Evolutionary conservation across 2,888 invertebrate species (phyloP), one percentile per base, ranked within the genome.

Genomic region (Ophion obscuratus): DNA sequence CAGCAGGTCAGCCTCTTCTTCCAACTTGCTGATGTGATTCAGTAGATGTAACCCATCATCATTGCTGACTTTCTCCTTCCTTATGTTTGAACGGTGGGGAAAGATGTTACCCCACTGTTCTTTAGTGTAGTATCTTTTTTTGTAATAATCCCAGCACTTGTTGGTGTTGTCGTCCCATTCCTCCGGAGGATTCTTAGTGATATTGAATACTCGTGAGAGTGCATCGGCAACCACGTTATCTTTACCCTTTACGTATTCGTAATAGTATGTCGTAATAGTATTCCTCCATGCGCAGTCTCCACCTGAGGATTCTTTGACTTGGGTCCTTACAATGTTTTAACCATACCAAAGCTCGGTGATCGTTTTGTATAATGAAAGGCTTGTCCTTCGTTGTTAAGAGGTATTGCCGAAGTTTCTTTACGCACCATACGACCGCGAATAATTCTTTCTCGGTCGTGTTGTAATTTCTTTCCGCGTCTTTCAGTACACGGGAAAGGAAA

Each of bases 281-380:
- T 81, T 91, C 91, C 83, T 90, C 89, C 40, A 92, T 71, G 78
- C 83, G 83, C 11, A 92, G 71, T 31, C 89, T 76, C 91, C 91
- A 75, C 5, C 75, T 53, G 47, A 75, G 75, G 27, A 75, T 53
- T 64, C 75, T 40, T 44, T 75, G 75, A n/a, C 75, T 75, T 4
- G 64, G 75, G 17, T 80, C 71, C 27, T 71, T 80, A 20, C 62
- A 57, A 11, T 92, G 76, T 91, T 91, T 85, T 2, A 92, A 84
- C 91, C 92, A 93, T 71, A 88, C 89, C 7, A 92, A 78, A 0
- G 91, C 89, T 9, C 90, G 90, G 87, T 92, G 91, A 74, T 92
- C 90, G 0, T 92, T 92, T 27, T 74, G 9, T 17, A 91, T 81
- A 4, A 61, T 84, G 59, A 91, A 90, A 5, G 76, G 85, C 9